A percentile compares a stretch with the other conserved stretches of the same genome.
Conservation (phyloP, 2,888 invertebrate species). For the Nysson spinosus region DNA sequence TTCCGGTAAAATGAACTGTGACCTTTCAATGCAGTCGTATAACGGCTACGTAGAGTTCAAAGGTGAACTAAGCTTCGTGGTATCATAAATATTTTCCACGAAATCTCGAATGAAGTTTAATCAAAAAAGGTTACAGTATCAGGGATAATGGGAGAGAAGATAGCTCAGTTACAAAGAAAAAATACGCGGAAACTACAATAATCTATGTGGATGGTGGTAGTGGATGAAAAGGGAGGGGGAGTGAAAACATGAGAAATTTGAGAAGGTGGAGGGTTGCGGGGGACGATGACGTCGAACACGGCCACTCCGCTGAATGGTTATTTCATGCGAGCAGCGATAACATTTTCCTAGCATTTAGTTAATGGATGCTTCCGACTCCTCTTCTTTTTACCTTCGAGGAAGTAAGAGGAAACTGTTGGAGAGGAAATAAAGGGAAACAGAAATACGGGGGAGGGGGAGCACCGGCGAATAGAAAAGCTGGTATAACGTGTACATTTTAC, state of each 20-base stretch:
- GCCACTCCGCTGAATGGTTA: slow-evolving; percentile 50
- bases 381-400: background rate
- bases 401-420: background rate
- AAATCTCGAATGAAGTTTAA: no score
- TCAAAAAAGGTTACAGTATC: no score
- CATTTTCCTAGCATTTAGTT: slow-evolving; percentile 60
- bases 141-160: no score
- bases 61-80: no score
- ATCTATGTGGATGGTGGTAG: background rate
- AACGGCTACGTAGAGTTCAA: no score
- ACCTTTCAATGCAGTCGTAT: no score
- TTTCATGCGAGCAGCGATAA: slow-evolving; percentile 58
- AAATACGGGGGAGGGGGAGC: background rate
- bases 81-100: no score
- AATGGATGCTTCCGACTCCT: slow-evolving; percentile 36
- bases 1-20: no score
- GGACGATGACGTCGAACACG: slow-evolving; percentile 36
- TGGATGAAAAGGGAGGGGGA: slow-evolving; percentile 1
- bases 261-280: slow-evolving; percentile 1
- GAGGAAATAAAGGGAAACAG: background rate
- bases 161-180: slow-evolving; percentile 26
- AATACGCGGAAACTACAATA: slow-evolving; percentile 33
- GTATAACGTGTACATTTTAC: background rate
- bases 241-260: slow-evolving; percentile 8
- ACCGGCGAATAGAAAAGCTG: background rate